A percentile compares a stretch with the other conserved stretches of the same genome.
Conservation (phyloP, 2,888 invertebrate species). For the Malacosoma neustria region DNA sequence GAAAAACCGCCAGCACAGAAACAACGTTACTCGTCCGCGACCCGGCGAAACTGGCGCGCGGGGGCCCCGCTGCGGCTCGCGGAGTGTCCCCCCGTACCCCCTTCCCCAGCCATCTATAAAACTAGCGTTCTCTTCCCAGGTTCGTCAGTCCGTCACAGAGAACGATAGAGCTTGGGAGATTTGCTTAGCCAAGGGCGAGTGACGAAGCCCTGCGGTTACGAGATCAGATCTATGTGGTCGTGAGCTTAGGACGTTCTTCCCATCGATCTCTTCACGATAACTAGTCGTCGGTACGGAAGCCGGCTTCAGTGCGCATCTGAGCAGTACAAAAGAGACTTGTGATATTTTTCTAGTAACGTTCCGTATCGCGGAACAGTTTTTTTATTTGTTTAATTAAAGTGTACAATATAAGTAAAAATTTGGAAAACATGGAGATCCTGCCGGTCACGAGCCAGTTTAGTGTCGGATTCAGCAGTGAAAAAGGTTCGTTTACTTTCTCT, state of each 20-base stretch:
- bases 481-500: conserved; percentile 79
- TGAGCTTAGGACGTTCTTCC: conserved; percentile 56
- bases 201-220: conserved; percentile 70
- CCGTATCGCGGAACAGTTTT: conserved; percentile 56
- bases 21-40: conserved; percentile 33
- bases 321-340: conserved; percentile 74
- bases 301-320: conserved; percentile 58
- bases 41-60: conserved; percentile 56
- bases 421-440: conserved; percentile 85
- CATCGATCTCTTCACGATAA: conserved; percentile 62
- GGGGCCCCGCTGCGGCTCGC: conserved; percentile 56
- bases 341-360: conserved; percentile 73
- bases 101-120: conserved; percentile 63
- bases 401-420: conserved; percentile 74
- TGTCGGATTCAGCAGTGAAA: conserved; percentile 84
- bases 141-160: conserved; percentile 68
- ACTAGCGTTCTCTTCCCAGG: conserved; percentile 43
- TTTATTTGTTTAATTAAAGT: conserved; percentile 54
- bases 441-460: conserved; percentile 84
- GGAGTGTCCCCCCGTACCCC: conserved; percentile 48
- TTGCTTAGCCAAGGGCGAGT: conserved; percentile 61
- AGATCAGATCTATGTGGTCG: conserved; percentile 73
- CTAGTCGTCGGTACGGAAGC: conserved; percentile 57
- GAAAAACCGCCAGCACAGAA: conserved; percentile 29
- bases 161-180: conserved; percentile 70